These are phyloP conservation scores for Platyscapa corneri DNA, from an alignment of 1,140 invertebrate species.

Conservation along the genomic window DNA sequence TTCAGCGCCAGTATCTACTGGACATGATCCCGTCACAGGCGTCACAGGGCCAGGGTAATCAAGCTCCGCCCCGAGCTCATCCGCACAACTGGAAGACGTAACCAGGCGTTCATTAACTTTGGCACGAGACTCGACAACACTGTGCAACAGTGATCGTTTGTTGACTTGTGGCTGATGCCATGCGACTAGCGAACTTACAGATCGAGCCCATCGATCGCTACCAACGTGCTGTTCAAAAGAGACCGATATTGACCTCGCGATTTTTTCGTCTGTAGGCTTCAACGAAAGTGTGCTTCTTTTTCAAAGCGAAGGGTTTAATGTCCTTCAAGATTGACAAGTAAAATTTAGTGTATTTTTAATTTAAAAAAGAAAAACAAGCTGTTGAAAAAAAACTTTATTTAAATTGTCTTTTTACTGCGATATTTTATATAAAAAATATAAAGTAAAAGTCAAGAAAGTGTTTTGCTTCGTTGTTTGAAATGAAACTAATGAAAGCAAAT, in stretches of 20 bases:
- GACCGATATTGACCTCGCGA: slow-evolving; percentile 25
- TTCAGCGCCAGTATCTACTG: slow-evolving; percentile 95
- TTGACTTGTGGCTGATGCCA: slow-evolving; percentile 21
- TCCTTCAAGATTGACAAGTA: slow-evolving; percentile 36
- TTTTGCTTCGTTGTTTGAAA: slow-evolving; percentile 33
- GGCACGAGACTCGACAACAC: slow-evolving; percentile 4
- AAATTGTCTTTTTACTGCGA: slow-evolving; percentile 41
- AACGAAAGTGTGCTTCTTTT: slow-evolving; percentile 48
- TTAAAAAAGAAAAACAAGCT: slow-evolving; percentile 34
- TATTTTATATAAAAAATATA: slow-evolving; percentile 45
- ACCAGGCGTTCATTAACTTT: slow-evolving; percentile 59
- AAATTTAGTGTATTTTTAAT: slow-evolving; percentile 49
- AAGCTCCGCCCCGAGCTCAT: slow-evolving; percentile 70
- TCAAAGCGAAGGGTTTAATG: not conserved
- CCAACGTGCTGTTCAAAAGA: slow-evolving; percentile 4
- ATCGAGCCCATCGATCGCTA: slow-evolving; percentile 11
- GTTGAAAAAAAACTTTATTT: slow-evolving; percentile 38
- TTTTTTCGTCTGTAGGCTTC: slow-evolving; percentile 33
- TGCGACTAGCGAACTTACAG: slow-evolving; percentile 17
- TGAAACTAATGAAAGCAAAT: slow-evolving; percentile 44
- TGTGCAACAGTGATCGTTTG: slow-evolving; percentile 18
- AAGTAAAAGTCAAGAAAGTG: slow-evolving; percentile 42
- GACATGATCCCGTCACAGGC: slow-evolving; percentile 92
- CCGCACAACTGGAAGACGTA: slow-evolving; percentile 75
- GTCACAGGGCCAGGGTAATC: slow-evolving; percentile 69